Conservation (phyloP, 64 coral and sea anemone species). For the Montipora cactus region DNA sequence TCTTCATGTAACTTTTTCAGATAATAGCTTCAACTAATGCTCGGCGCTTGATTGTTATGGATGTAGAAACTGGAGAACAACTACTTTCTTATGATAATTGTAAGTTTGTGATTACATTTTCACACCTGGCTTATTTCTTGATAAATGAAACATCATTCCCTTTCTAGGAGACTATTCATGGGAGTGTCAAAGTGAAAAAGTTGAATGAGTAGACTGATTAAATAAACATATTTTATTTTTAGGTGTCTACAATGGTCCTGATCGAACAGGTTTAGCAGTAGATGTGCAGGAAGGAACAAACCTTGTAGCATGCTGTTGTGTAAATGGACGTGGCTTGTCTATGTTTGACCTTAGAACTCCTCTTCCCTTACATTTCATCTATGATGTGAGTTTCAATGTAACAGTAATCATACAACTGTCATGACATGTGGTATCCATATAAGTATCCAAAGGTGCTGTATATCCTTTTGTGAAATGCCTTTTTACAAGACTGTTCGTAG, state of each 20-base stretch:
- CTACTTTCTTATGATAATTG: slow-evolving; percentile 95
- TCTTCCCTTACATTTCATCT: slow-evolving; percentile 85
- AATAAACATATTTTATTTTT: background rate
- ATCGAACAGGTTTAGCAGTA: slow-evolving; percentile 89
- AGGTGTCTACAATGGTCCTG: slow-evolving; percentile 91
- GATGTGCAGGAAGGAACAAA: slow-evolving; percentile 68
- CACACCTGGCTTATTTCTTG: background rate
- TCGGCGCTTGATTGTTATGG: slow-evolving; percentile 79
- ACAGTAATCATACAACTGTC: too few species aligned
- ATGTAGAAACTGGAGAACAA: slow-evolving; percentile 93
- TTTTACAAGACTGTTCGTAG: too few species aligned
- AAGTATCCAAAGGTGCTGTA: too few species aligned
- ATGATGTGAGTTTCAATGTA: slow-evolving; percentile 66
- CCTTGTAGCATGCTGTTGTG: slow-evolving; percentile 76
- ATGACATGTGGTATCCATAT: too few species aligned
- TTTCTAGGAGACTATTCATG: too few species aligned
- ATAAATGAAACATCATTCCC: too few species aligned
- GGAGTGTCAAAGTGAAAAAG: too few species aligned
- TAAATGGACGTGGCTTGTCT: slow-evolving; percentile 84
- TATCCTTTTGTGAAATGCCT: too few species aligned
- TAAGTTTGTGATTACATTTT: slow-evolving; percentile 34
- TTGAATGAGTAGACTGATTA: too few species aligned
- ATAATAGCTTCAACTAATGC: slow-evolving; percentile 91
- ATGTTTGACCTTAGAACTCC: slow-evolving; percentile 95
- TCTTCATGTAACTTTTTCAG: slow-evolving; percentile 34